These are phyloP conservation scores for Drosophila parabipectinata DNA, from an alignment of 1,140 invertebrate genomes.

Conservation along the genomic window DNA sequence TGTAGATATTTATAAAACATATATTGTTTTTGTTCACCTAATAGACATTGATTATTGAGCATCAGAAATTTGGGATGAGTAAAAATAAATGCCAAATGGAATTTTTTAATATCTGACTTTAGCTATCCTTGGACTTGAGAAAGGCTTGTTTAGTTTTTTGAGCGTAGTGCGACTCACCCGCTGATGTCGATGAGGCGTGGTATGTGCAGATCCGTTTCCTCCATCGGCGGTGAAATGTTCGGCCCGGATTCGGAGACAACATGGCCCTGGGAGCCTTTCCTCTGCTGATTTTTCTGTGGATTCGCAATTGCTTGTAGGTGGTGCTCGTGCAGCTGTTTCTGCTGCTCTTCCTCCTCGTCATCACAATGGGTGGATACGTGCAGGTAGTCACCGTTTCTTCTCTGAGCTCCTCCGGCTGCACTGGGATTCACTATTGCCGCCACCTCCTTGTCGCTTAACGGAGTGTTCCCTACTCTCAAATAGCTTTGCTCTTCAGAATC, in stretches of 20 bases:
- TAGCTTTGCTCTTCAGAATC: slow-evolving; percentile 69
- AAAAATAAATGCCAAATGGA: no score
- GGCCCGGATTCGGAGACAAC: slow-evolving; percentile 32
- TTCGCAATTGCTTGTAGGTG: slow-evolving; percentile 11
- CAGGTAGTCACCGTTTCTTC: slow-evolving; percentile 88
- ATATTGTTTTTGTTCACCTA: no score
- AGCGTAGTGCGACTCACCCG: slow-evolving; percentile 58
- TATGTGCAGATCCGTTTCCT: slow-evolving; percentile 86
- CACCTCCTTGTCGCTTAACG: slow-evolving; percentile 53
- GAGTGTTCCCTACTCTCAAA: slow-evolving; percentile 65
- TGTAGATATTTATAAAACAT: no score
- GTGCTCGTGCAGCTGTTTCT: slow-evolving; percentile 21
- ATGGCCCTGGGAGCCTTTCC: slow-evolving; percentile 46
- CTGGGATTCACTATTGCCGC: slow-evolving; percentile 81
- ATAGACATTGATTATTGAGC: no score
- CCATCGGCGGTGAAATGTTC: slow-evolving; percentile 64
- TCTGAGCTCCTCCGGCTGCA: slow-evolving; percentile 63
- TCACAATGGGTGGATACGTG: slow-evolving; percentile 87
- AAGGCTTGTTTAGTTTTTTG: neutral
- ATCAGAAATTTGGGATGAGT: no score
- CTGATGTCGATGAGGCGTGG: slow-evolving; percentile 86
- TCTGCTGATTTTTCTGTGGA: slow-evolving; percentile 23
- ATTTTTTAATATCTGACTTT: neutral
- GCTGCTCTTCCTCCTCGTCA: slow-evolving; percentile 86
- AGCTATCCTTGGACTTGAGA: neutral